A percentile compares a stretch with the other conserved stretches of the same genome.
phyloP scores from a whole-genome alignment of 2,797 vertebrate genomes.

The Hippopotamyrus pictus region DNA sequence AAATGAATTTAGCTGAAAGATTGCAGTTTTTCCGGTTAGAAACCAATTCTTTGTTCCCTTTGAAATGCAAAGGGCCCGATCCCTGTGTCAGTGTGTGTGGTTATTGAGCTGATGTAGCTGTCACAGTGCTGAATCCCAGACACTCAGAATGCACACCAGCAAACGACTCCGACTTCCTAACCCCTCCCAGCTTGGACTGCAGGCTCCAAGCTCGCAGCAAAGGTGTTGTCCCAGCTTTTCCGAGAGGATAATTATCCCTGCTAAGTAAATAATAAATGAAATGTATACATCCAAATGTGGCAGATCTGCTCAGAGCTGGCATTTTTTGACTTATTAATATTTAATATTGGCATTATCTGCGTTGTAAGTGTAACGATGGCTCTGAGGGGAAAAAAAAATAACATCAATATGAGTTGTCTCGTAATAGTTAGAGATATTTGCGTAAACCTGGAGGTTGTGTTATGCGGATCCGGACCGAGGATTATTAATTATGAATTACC shows the following conservation, averaged over 20 bases:
- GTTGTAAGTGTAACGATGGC: background rate
- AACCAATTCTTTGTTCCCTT: background rate
- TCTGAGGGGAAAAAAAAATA: background rate
- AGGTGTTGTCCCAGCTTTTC: background rate
- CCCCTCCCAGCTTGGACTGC: background rate
- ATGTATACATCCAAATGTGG: background rate
- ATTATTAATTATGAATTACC: background rate
- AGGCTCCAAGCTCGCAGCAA: background rate
- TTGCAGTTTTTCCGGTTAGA: background rate
- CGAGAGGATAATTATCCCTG: conserved; percentile 12
- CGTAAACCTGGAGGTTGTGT: background rate
- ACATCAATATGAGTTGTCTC: background rate
- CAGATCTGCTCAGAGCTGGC: background rate
- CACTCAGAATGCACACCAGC: background rate
- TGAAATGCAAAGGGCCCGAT: background rate
- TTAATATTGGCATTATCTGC: background rate
- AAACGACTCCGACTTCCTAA: background rate
- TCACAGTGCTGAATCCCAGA: background rate
- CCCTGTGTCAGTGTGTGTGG: background rate
- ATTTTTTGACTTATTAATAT: background rate
- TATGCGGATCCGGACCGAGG: background rate
- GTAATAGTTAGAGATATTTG: background rate
- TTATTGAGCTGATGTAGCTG: background rate
- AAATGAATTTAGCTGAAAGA: background rate
- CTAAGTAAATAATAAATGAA: conserved; percentile 33